These are phyloP conservation scores for Agrotis exclamationis DNA, from an alignment of 2,888 invertebrate species.

Conservation along the genomic window DNA sequence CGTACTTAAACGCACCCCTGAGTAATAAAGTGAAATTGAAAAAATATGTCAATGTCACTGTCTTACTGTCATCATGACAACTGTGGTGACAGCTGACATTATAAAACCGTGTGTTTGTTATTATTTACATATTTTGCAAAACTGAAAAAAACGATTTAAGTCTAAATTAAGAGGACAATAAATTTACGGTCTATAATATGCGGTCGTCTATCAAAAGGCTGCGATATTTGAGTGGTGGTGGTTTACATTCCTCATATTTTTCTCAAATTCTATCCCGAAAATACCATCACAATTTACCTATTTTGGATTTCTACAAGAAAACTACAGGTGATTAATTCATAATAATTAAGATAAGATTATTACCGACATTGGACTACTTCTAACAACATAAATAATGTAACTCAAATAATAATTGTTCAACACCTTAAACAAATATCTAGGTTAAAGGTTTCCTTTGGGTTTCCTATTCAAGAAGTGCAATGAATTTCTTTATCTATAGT, in stretches of 20 bases:
- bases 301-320: constrained; percentile 80
- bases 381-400: too few relatives aligned
- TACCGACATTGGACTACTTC: too few relatives aligned
- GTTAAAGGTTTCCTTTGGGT: constrained; percentile 4
- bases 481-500: too few relatives aligned
- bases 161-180: neutral
- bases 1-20: too few relatives aligned
- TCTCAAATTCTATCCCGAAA: constrained; percentile 52
- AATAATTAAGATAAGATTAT: neutral
- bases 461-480: neutral
- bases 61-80: constrained; percentile 1
- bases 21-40: too few relatives aligned
- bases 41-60: neutral
- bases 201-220: constrained; percentile 40
- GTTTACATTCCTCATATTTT: constrained; percentile 29
- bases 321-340: constrained; percentile 76
- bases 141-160: neutral
- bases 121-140: constrained; percentile 50
- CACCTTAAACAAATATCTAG: neutral
- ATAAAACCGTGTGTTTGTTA: constrained; percentile 40
- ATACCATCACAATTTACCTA: constrained; percentile 73
- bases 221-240: constrained; percentile 11
- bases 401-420: too few relatives aligned
- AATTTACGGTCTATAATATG: constrained; percentile 35
- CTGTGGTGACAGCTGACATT: neutral